Percentiles rank a stretch among this genome's conserved stretches.
Conservation (phyloP, 1,140 invertebrate genomes). For the Amphibalanus amphitrite region DNA sequence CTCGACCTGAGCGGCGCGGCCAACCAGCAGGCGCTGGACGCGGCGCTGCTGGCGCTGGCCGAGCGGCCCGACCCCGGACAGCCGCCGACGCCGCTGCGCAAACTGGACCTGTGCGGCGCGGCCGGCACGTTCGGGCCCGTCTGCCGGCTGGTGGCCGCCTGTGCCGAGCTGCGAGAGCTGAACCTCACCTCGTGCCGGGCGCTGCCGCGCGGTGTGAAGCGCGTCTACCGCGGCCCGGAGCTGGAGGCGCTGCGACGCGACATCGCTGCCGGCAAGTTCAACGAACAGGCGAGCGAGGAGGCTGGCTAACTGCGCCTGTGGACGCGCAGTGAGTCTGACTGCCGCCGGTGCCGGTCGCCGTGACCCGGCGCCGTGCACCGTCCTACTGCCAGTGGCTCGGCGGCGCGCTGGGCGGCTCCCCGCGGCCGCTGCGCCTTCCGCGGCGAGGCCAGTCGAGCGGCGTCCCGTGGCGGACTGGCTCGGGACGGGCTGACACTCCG, state of each 20-base stretch:
- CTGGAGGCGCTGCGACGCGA: constrained; percentile 39
- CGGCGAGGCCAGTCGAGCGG: too few relatives aligned
- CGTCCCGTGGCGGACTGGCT: too few relatives aligned
- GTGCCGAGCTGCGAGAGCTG: constrained; percentile 46
- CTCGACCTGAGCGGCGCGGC: constrained; percentile 66
- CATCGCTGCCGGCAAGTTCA: constrained; percentile 18
- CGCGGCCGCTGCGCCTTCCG: too few relatives aligned
- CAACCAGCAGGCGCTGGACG: constrained; percentile 46
- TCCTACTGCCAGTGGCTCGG: too few relatives aligned
- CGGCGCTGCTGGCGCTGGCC: constrained; percentile 49
- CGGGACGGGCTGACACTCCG: too few relatives aligned
- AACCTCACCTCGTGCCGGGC: constrained; percentile 69
- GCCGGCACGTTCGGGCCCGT: constrained; percentile 57
- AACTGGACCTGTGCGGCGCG: constrained; percentile 60
- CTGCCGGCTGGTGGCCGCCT: constrained; percentile 48
- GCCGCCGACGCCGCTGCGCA: constrained; percentile 30
- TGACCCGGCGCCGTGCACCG: too few relatives aligned
- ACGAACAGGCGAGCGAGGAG: background rate
- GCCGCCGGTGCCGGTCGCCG: too few relatives aligned
- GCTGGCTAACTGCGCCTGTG: background rate
- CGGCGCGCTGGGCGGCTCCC: too few relatives aligned
- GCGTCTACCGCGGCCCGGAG: constrained; percentile 46
- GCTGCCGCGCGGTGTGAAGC: constrained; percentile 61
- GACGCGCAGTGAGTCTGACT: too few relatives aligned
- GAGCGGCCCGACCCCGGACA: constrained; percentile 34